A percentile compares a stretch with the other conserved stretches of the same genome.
Evolutionary conservation across 2,113 vertebrate species (phyloP).

Genomic region (Marmota flaviventris): DNA sequence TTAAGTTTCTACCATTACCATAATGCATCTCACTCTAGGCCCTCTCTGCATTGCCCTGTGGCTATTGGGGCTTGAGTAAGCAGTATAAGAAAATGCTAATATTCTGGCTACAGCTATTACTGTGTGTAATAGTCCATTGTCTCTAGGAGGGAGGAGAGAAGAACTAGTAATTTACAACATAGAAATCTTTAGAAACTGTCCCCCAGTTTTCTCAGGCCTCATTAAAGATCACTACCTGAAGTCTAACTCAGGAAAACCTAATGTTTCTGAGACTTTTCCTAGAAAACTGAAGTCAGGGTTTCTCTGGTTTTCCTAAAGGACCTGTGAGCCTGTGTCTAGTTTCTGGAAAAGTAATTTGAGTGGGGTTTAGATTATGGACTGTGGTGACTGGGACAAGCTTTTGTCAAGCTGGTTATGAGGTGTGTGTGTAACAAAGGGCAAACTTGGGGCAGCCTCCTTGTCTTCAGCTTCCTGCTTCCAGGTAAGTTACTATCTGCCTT

Average conservation of each 20-base stretch:
- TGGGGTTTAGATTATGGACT: background rate
- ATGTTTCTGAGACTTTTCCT: conserved; percentile 25
- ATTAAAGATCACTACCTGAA: background rate
- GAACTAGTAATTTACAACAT: background rate
- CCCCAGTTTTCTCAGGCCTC: background rate
- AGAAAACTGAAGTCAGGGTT: conserved; percentile 36
- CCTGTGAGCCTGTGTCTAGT: background rate
- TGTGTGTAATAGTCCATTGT: background rate
- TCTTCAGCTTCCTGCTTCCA: conserved; percentile 53
- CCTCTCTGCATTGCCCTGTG: background rate
- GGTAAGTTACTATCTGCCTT: conserved; percentile 32
- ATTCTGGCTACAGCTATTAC: background rate
- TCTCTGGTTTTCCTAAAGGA: background rate
- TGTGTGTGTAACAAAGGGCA: conserved; percentile 9
- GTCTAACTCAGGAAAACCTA: background rate
- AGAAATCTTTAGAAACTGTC: background rate
- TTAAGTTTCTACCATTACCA: background rate
- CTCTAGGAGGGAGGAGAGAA: too few relatives aligned
- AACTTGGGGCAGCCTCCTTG: background rate
- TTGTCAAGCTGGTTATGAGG: background rate
- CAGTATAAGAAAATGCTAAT: background rate
- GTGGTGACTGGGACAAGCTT: background rate
- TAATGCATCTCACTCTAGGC: too few relatives aligned
- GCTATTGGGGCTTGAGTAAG: background rate
- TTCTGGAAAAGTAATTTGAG: background rate